These are phyloP conservation scores for Gadus macrocephalus DNA, from an alignment of 2,113 vertebrate genomes.

Conservation along the genomic window DNA sequence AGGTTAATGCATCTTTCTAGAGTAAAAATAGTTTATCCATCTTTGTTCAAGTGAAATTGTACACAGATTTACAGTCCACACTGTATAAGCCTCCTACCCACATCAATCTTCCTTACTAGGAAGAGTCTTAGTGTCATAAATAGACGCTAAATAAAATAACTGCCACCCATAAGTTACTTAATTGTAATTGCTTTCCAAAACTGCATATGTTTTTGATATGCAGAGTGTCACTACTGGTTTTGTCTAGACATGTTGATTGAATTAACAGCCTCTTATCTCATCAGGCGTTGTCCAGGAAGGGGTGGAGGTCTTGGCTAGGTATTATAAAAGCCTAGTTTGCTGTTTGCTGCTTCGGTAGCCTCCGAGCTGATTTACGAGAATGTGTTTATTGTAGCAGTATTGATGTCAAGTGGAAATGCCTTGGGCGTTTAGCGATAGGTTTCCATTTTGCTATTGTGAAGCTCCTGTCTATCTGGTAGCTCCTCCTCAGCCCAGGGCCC, in stretches of 20 bases:
- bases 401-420: not conserved
- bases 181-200: not conserved
- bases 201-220: not conserved
- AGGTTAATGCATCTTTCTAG: too few relatives aligned
- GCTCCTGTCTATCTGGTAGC: slow-evolving; percentile 7
- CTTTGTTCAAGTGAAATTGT: too few relatives aligned
- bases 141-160: too few relatives aligned
- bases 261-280: not conserved
- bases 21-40: too few relatives aligned
- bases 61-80: too few relatives aligned
- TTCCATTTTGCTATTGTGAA: not conserved
- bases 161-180: not conserved
- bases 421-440: not conserved
- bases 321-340: not conserved
- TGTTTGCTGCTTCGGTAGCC: not conserved
- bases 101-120: too few relatives aligned
- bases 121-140: too few relatives aligned
- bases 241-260: not conserved
- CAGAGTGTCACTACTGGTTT: too few relatives aligned
- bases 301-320: not conserved
- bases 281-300: not conserved
- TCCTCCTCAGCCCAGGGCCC: not conserved
- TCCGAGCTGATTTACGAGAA: not conserved
- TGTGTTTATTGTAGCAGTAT: not conserved
- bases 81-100: too few relatives aligned